Conservation (phyloP, 2,113 vertebrate genomes). For the Marmota flaviventris region DNA sequence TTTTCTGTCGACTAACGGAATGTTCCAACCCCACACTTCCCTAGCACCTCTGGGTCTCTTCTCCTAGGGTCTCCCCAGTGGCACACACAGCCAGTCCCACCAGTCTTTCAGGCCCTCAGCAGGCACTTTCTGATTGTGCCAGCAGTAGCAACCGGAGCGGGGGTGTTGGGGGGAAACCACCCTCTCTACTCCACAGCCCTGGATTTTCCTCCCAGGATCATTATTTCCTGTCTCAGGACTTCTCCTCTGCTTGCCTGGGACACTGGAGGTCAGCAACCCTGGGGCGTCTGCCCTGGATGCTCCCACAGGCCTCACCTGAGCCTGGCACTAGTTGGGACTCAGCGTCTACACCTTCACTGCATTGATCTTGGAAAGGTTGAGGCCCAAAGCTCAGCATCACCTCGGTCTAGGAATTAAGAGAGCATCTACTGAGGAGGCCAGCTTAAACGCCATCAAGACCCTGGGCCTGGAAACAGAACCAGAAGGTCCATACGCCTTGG, state of each 20-base stretch:
- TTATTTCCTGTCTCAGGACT: background rate
- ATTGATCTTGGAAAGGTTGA: background rate
- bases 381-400: background rate
- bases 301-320: background rate
- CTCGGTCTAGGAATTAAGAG: conserved; percentile 9
- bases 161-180: background rate
- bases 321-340: background rate
- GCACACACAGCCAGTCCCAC: background rate
- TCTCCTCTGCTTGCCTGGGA: background rate
- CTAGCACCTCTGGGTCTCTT: background rate
- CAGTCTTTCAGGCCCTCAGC: background rate
- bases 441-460: background rate
- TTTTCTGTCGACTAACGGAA: background rate
- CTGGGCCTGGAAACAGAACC: background rate
- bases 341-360: fast-evolving
- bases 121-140: background rate
- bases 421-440: background rate
- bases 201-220: background rate
- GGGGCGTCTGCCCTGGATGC: too few relatives aligned
- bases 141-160: background rate
- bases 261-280: background rate
- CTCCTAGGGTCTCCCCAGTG: background rate
- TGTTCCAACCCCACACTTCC: too few relatives aligned
- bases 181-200: background rate
- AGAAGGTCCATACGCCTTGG: background rate